A percentile compares a stretch with the other conserved stretches of the same genome.
Evolutionary conservation across 2,888 invertebrate genomes (phyloP).

Genomic region (Trypoxylon attenuatum): DNA sequence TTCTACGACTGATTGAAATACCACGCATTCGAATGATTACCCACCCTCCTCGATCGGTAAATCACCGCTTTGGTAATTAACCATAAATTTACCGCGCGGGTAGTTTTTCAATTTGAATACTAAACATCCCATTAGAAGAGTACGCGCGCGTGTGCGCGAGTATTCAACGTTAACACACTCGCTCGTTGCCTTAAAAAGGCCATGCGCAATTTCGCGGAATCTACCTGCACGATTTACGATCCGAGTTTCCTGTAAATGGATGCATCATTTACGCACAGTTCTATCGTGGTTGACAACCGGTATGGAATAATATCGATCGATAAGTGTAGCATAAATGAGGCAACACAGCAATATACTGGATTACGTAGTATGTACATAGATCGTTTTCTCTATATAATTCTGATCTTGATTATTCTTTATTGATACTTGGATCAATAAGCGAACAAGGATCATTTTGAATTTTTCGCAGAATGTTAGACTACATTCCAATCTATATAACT

Average conservation of each 20-base stretch:
- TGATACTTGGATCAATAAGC: no score
- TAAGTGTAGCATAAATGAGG: background rate
- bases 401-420: no score
- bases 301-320: background rate
- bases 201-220: background rate
- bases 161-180: background rate
- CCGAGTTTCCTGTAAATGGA: background rate
- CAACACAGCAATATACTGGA: no score
- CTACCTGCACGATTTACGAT: background rate
- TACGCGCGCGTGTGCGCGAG: no score
- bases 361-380: no score
- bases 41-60: no score
- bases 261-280: background rate
- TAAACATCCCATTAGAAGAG: no score
- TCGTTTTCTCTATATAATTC: no score
- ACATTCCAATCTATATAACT: no score
- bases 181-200: background rate
- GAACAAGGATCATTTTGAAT: no score
- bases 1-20: background rate
- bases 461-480: no score
- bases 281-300: background rate
- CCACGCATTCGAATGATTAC: background rate
- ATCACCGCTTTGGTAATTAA: background rate
- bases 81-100: background rate
- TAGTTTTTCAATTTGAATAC: no score